Conservation (phyloP, 2,113 vertebrate species). For the Cebidichthys violaceus region DNA sequence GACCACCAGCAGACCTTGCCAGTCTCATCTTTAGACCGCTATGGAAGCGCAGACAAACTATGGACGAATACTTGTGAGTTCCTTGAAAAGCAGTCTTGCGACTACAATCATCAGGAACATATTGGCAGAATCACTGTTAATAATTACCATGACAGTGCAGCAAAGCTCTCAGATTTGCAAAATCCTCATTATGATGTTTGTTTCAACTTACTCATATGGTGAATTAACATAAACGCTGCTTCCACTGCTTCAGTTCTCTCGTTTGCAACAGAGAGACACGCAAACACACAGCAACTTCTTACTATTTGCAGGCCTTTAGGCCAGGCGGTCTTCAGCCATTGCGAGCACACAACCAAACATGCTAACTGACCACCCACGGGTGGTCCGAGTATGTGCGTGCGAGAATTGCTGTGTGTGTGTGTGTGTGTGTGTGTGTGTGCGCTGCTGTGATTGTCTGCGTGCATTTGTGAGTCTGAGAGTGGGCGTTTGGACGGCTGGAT, state of each 20-base stretch:
- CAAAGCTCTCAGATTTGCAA: not conserved
- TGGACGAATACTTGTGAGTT: too few relatives aligned
- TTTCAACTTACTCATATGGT: not conserved
- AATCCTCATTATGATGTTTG: not conserved
- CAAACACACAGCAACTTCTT: not conserved
- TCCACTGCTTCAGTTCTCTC: not conserved
- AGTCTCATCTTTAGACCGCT: too few relatives aligned
- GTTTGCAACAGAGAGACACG: not conserved
- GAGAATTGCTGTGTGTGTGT: not conserved
- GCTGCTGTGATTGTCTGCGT: not conserved
- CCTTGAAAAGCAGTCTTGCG: too few relatives aligned
- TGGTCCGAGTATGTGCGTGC: slow-evolving; percentile 16
- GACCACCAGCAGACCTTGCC: too few relatives aligned
- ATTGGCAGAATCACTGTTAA: too few relatives aligned
- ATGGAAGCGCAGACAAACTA: too few relatives aligned
- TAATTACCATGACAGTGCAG: not conserved
- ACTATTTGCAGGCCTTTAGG: slow-evolving; percentile 25
- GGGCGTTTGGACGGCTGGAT: slow-evolving; percentile 40
- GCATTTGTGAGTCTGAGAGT: slow-evolving; percentile 2
- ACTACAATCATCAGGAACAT: too few relatives aligned
- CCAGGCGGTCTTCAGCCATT: slow-evolving; percentile 25
- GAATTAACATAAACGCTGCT: not conserved
- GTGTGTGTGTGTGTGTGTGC: slow-evolving; percentile 22
- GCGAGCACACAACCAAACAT: slow-evolving; percentile 40
- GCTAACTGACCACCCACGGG: slow-evolving; percentile 46